A percentile compares a stretch with the other conserved stretches of the same genome.
Conservation (phyloP, 1,140 invertebrate genomes). For the Diorhabda elongata region DNA sequence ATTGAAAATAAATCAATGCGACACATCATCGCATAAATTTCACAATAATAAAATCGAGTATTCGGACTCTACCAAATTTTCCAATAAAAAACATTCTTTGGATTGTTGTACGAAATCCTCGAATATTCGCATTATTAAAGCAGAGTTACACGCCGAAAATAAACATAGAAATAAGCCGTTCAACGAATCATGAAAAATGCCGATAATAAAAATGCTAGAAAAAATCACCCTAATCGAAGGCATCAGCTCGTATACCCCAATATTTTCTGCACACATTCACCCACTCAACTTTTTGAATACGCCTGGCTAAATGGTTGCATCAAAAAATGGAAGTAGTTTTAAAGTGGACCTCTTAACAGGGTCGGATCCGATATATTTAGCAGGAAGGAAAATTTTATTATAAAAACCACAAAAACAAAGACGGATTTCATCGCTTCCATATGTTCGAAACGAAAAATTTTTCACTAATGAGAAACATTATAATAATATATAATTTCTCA, state of each 20-base stretch:
- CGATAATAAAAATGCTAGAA: background rate
- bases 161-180: background rate
- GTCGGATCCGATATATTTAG: background rate
- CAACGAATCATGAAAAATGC: background rate
- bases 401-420: no score
- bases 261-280: conserved; percentile 2
- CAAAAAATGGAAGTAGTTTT: background rate
- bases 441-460: no score
- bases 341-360: conserved; percentile 1
- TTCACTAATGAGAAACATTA: no score
- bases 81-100: background rate
- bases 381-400: no score
- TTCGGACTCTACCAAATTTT: background rate
- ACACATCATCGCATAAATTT: no score
- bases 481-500: no score
- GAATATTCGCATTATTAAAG: background rate
- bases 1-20: no score
- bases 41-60: no score
- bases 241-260: background rate
- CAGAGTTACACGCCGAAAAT: background rate
- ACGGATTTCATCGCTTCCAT: no score
- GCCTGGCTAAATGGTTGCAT: background rate
- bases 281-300: conserved; percentile 2
- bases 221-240: conserved; percentile 2
- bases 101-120: background rate